phyloP scores from a whole-genome alignment of 2,113 vertebrate species.

The Muscicapa adusta region DNA sequence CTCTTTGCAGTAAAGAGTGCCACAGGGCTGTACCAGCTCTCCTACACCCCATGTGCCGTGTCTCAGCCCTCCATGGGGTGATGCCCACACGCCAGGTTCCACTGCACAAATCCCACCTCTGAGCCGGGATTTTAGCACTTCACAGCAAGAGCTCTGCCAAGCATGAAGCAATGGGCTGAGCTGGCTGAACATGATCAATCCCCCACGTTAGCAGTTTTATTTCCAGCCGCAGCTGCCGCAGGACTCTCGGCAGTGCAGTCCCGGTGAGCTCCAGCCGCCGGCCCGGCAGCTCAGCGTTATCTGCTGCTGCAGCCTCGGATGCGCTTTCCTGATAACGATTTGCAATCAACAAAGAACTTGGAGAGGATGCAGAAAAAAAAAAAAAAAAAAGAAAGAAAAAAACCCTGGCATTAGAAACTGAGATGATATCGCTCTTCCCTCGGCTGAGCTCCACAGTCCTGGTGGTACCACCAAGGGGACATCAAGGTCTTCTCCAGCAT shows the following conservation, averaged over 20 bases:
- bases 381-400: too few relatives aligned
- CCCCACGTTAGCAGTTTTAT: background rate
- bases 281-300: background rate
- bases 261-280: background rate
- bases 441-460: background rate
- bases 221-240: constrained; percentile 10
- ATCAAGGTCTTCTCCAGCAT: background rate
- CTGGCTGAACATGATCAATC: background rate
- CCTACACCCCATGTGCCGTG: accelerated
- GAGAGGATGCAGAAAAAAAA: background rate
- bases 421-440: background rate
- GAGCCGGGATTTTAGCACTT: background rate
- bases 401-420: background rate
- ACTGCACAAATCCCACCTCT: background rate
- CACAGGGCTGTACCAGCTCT: accelerated
- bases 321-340: constrained; percentile 7
- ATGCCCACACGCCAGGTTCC: background rate
- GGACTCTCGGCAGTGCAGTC: background rate
- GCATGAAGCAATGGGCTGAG: constrained; percentile 36
- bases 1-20: background rate
- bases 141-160: background rate
- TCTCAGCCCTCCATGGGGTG: background rate
- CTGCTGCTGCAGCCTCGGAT: constrained; percentile 1
- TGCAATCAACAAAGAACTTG: constrained; percentile 5
- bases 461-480: background rate